These are phyloP conservation scores for Protonemura montana DNA, from an alignment of 2,888 invertebrate genomes.

Conservation along the genomic window DNA sequence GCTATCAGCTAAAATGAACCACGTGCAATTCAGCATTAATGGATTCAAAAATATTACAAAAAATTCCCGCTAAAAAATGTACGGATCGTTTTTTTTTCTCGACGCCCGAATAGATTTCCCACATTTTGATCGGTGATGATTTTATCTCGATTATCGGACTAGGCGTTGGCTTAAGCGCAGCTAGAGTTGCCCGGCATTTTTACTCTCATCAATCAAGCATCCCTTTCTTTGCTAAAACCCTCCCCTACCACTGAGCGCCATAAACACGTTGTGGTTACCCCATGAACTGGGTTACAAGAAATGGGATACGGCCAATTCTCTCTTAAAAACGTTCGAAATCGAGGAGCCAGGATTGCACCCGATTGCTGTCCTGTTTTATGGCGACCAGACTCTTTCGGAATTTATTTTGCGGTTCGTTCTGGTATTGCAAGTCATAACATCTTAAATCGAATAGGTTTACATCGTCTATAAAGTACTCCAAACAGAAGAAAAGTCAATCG, in stretches of 20 bases:
- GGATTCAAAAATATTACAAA: not conserved
- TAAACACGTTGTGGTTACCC: slow-evolving; percentile 37
- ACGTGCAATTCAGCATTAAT: not conserved
- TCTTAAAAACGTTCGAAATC: not conserved
- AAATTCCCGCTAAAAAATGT: not conserved
- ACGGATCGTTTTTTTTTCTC: not conserved
- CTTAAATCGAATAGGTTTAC: slow-evolving; percentile 3
- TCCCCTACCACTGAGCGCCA: not conserved
- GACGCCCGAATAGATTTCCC: not conserved
- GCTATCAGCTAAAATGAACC: not conserved
- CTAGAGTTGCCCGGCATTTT: slow-evolving; percentile 1
- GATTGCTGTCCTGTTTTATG: slow-evolving; percentile 16
- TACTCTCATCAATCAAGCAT: slow-evolving; percentile 20
- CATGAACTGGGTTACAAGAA: slow-evolving; percentile 36
- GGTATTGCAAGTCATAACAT: not conserved
- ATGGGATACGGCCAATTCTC: slow-evolving; percentile 28
- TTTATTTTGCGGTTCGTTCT: slow-evolving; percentile 20
- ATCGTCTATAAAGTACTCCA: not conserved
- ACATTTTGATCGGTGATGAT: slow-evolving; percentile 8
- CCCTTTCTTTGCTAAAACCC: not conserved
- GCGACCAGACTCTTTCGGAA: not conserved
- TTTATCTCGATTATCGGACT: not conserved
- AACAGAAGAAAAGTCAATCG: slow-evolving; percentile 5
- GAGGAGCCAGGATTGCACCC: not conserved
- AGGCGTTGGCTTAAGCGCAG: not conserved